Evolutionary conservation across 2,113 vertebrate species (phyloP).

Genomic region (Upupa epops): DNA sequence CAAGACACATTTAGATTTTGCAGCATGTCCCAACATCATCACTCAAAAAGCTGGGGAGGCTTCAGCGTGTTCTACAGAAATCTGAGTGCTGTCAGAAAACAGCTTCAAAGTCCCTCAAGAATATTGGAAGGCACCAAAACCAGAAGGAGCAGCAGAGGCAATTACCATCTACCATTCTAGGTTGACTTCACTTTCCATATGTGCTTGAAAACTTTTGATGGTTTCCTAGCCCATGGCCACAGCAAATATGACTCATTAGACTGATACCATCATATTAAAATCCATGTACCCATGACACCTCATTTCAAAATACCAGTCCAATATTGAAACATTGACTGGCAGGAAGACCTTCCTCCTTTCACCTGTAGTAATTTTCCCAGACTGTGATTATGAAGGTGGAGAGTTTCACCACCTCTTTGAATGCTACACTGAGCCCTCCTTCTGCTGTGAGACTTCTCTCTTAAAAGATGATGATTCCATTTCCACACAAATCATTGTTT

Average conservation of each 20-base stretch:
- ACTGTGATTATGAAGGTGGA: background rate
- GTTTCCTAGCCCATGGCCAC: background rate
- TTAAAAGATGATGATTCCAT: no score
- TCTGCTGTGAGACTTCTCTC: background rate
- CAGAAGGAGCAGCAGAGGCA: background rate
- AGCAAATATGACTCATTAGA: background rate
- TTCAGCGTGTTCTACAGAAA: background rate
- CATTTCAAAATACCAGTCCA: background rate
- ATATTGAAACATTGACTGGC: background rate
- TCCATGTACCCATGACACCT: background rate
- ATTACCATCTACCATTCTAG: background rate
- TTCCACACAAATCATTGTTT: background rate
- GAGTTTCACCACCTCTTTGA: background rate
- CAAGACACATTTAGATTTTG: background rate
- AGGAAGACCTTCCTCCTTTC: background rate
- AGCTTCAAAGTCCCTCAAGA: background rate
- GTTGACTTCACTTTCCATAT: background rate
- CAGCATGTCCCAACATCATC: background rate
- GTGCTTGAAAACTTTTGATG: background rate
- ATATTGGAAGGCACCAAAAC: background rate
- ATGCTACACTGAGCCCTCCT: background rate
- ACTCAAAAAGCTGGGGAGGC: background rate
- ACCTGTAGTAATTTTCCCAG: background rate
- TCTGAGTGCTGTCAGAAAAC: slow-evolving; percentile 11
- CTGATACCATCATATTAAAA: background rate